Evolutionary conservation across 2,888 invertebrate genomes (phyloP).

Genomic region (Clistopyga incitator): DNA sequence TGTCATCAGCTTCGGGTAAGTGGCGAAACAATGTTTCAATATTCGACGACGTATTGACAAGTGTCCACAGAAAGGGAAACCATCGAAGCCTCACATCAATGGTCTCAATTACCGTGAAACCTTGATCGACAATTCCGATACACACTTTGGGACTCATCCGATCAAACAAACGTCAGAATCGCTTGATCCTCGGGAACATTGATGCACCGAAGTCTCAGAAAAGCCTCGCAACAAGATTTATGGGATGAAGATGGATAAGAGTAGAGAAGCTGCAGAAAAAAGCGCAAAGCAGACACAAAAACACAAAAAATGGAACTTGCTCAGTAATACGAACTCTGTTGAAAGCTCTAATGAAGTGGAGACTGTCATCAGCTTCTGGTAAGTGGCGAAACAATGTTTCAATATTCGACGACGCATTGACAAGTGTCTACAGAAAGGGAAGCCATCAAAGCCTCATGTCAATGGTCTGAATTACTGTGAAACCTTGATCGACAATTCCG

Average conservation of each 20-base stretch:
- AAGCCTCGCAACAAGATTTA: conserved; percentile 52
- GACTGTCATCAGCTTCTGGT: conserved; percentile 38
- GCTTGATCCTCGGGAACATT: background rate
- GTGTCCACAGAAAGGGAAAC: conserved; percentile 45
- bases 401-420: conserved; percentile 67
- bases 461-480: conserved; percentile 66
- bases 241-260: conserved; percentile 67
- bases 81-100: conserved; percentile 1
- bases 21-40: conserved; percentile 71
- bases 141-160: background rate
- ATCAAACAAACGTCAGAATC: background rate
- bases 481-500: conserved; percentile 54
- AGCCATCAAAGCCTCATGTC: conserved; percentile 9
- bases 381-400: conserved; percentile 72
- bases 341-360: too few relatives aligned
- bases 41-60: conserved; percentile 69
- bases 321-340: too few relatives aligned
- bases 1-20: conserved; percentile 48
- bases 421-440: conserved; percentile 57
- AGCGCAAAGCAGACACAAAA: background rate
- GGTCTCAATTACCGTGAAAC: conserved; percentile 68
- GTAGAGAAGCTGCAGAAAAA: conserved; percentile 1
- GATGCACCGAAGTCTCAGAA: conserved; percentile 24
- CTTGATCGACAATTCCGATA: conserved; percentile 32
- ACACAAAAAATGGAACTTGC: too few relatives aligned